Conservation (phyloP, 2,888 invertebrate species). For the Lochmaea capreae region DNA sequence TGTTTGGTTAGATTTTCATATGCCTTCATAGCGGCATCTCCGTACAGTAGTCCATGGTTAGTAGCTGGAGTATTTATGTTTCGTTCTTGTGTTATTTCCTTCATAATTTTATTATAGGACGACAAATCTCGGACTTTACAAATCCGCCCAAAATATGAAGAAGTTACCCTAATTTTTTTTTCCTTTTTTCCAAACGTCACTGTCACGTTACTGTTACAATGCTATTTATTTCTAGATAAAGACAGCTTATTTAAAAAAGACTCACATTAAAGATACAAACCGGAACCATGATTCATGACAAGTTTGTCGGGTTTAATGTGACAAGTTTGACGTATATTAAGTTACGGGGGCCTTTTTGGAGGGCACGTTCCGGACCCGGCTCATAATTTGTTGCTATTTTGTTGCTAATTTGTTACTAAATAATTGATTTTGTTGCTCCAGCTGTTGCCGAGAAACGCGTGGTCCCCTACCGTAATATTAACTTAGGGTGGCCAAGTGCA, state of each 20-base stretch:
- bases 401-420: no score
- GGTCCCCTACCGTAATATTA: no score
- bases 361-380: no score
- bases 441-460: no score
- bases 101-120: background rate
- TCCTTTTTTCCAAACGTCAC: slow-evolving; percentile 3
- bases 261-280: background rate
- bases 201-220: background rate
- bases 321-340: no score
- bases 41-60: no score
- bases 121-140: slow-evolving; percentile 10
- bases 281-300: background rate
- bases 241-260: background rate
- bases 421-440: no score
- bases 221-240: background rate
- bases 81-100: background rate
- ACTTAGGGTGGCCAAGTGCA: no score
- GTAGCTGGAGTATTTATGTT: slow-evolving; percentile 5
- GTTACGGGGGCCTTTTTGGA: no score
- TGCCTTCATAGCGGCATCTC: slow-evolving; percentile 15
- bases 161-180: slow-evolving; percentile 14
- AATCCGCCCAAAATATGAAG: slow-evolving; percentile 19
- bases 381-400: no score
- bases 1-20: slow-evolving; percentile 43
- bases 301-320: background rate